A percentile compares a stretch with the other conserved stretches of the same genome.
Conservation (phyloP, 2,888 invertebrate genomes). For the Drosophila longiperda region DNA sequence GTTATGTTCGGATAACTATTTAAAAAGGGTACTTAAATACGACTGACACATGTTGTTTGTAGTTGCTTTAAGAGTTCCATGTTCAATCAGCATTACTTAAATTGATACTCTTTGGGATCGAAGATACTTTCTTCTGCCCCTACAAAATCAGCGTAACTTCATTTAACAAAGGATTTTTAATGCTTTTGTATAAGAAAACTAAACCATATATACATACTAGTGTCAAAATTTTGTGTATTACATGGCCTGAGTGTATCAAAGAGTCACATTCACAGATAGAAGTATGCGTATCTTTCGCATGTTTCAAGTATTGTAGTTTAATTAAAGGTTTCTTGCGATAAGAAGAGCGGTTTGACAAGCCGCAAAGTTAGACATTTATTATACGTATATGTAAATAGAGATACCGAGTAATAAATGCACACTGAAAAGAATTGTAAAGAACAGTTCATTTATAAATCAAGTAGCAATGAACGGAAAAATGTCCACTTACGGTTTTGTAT, state of each 20-base stretch:
- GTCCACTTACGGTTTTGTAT: background rate
- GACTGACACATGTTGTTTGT: background rate
- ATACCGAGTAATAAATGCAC: constrained; percentile 22
- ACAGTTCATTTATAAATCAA: background rate
- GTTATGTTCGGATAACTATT: background rate
- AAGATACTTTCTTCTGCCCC: background rate
- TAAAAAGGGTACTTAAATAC: background rate
- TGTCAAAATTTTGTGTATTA: constrained; percentile 27
- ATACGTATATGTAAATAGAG: constrained; percentile 3
- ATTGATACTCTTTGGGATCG: background rate
- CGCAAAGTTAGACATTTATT: constrained; percentile 1
- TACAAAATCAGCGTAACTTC: background rate
- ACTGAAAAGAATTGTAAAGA: background rate
- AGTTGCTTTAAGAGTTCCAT: constrained; percentile 2
- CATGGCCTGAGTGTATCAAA: constrained; percentile 13
- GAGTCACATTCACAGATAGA: constrained; percentile 10
- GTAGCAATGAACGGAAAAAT: background rate
- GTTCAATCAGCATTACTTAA: background rate
- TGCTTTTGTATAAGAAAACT: background rate
- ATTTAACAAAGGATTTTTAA: background rate
- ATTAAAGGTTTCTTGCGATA: constrained; percentile 53
- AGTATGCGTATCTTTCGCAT: constrained; percentile 33
- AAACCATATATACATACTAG: constrained; percentile 4
- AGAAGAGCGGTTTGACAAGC: constrained; percentile 50
- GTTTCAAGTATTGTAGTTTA: constrained; percentile 54